Conservation (phyloP, 1,140 invertebrate species). For the Drosophila murphyi region DNA sequence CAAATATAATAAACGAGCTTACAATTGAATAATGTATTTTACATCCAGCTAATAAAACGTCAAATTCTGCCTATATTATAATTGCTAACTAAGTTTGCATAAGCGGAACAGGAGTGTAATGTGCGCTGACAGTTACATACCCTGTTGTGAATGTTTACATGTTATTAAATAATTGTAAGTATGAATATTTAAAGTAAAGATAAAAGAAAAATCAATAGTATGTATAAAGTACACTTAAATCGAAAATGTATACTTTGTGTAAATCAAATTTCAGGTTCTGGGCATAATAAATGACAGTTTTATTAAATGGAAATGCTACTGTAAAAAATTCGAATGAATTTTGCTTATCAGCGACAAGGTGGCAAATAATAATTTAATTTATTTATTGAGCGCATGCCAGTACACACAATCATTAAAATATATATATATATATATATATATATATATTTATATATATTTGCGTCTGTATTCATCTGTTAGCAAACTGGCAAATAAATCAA, state of each 20-base stretch:
- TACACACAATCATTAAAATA: conserved; percentile 9
- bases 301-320: conserved; percentile 21
- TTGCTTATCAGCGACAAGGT: conserved; percentile 60
- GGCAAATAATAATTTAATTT: conserved; percentile 79
- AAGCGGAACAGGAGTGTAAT: conserved; percentile 7
- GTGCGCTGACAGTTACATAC: conserved; percentile 10
- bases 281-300: conserved; percentile 13
- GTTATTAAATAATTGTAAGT: too few species aligned
- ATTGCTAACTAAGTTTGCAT: conserved; percentile 72
- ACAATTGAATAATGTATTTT: conserved; percentile 40
- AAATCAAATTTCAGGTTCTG: too few species aligned
- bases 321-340: conserved; percentile 3
- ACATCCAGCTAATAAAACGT: conserved; percentile 37
- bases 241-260: conserved; percentile 31
- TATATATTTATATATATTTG: background rate
- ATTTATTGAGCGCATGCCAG: conserved; percentile 66
- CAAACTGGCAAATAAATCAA: conserved; percentile 71
- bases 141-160: background rate
- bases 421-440: conserved; percentile 7
- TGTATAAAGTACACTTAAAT: background rate
- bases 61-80: conserved; percentile 50
- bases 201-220: background rate
- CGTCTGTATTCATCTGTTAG: conserved; percentile 14
- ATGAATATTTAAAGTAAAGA: background rate
- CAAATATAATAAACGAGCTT: conserved; percentile 52